Percentiles rank a stretch among this genome's conserved stretches.
These are phyloP conservation scores for Macrostomum lignano DNA, from an alignment of 1,140 invertebrate genomes.

Conservation along the genomic window DNA sequence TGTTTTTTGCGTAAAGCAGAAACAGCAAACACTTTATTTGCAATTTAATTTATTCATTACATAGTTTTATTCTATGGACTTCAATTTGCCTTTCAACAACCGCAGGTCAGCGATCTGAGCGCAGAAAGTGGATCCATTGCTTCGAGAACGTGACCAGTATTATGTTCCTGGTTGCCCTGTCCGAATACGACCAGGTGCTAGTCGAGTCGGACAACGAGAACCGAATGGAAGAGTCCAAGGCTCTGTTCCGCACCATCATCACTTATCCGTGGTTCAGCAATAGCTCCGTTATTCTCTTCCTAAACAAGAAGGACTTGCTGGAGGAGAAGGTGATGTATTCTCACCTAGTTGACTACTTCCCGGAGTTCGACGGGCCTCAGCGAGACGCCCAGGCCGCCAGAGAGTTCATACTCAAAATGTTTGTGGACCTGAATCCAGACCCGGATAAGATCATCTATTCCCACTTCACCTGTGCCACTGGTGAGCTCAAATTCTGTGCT, in stretches of 20 bases:
- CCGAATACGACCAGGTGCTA: conserved; percentile 34
- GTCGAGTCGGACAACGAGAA: conserved; percentile 46
- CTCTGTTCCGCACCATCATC: conserved; percentile 98
- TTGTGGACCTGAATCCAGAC: conserved; percentile 90
- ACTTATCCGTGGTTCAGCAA: conserved; percentile 99
- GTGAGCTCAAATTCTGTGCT: conserved; percentile 33
- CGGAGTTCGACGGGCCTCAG: conserved; percentile 37
- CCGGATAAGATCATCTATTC: conserved; percentile 96
- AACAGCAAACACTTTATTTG: no score
- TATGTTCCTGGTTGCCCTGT: conserved; percentile 34
- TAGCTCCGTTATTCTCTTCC: conserved; percentile 92
- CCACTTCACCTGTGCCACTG: conserved; percentile 94
- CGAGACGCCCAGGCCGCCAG: conserved; percentile 74
- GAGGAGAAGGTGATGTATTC: conserved; percentile 64
- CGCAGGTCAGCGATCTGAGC: conserved; percentile 33
- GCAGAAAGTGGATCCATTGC: conserved; percentile 36
- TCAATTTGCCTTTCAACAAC: no score
- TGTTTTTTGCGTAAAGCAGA: no score
- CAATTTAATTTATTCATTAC: no score
- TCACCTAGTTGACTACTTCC: conserved; percentile 8
- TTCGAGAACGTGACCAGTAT: conserved; percentile 37
- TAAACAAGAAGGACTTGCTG: conserved; percentile 98
- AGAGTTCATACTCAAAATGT: conserved; percentile 93
- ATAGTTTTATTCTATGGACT: no score
- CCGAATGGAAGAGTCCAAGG: conserved; percentile 99